Evolutionary conservation across 2,113 vertebrate species (phyloP).

Genomic region (Lichenostomus cassidix): DNA sequence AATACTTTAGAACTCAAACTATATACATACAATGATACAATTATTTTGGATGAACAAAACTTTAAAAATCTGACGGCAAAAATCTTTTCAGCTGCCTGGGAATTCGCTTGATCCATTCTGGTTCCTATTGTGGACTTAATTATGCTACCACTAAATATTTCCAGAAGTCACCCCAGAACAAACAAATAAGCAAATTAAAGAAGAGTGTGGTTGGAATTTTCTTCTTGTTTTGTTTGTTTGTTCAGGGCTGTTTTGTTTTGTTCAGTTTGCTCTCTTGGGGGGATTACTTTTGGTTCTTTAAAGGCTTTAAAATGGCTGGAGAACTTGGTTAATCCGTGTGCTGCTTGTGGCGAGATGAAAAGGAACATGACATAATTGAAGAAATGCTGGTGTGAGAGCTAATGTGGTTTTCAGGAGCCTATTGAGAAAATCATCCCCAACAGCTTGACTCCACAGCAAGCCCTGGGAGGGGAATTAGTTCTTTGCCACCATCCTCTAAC

Average conservation of each 20-base stretch:
- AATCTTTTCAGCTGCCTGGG: neutral
- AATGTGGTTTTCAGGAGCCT: neutral
- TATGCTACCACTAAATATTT: neutral
- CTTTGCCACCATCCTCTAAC: neutral
- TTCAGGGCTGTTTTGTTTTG: neutral
- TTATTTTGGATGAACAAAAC: neutral
- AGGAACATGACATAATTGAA: neutral
- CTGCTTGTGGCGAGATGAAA: neutral
- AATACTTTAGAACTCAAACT: slow-evolving; percentile 13
- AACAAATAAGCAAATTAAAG: neutral
- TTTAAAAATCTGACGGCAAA: neutral
- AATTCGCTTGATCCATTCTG: neutral
- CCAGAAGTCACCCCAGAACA: neutral
- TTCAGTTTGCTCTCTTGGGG: neutral
- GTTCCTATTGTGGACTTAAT: neutral
- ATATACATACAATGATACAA: neutral
- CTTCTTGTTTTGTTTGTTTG: neutral
- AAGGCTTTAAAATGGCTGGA: neutral
- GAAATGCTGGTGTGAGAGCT: neutral
- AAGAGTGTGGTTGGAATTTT: neutral
- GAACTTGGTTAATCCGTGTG: neutral
- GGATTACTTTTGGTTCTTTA: neutral
- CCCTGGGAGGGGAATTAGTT: neutral
- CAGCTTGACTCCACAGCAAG: neutral
- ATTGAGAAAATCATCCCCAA: neutral